These are phyloP conservation scores for Euborellia annulipes DNA, from an alignment of 1,140 invertebrate species.

Conservation along the genomic window DNA sequence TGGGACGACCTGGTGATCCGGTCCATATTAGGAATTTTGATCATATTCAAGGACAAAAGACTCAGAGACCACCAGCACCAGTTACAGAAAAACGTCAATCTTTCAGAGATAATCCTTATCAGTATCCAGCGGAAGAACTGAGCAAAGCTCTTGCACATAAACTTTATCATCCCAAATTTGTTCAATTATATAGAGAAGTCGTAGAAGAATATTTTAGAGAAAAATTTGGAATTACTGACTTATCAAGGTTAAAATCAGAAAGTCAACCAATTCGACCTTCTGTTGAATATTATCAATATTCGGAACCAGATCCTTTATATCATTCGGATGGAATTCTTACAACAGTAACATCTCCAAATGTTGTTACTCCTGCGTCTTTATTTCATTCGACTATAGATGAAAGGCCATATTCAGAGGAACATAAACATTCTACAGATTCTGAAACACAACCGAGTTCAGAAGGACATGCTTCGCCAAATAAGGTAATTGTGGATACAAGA, in stretches of 20 bases:
- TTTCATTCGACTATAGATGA: too few species aligned
- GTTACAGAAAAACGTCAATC: too few species aligned
- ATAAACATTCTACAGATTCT: conserved; percentile 11
- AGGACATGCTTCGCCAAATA: conserved; percentile 2
- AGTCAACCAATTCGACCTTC: conserved; percentile 18
- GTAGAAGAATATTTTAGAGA: too few species aligned
- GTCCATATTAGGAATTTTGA: conserved; percentile 10
- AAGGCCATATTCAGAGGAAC: neutral
- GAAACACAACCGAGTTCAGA: conserved; percentile 4
- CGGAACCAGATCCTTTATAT: conserved; percentile 18
- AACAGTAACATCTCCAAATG: too few species aligned
- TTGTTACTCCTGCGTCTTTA: too few species aligned
- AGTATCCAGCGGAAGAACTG: too few species aligned
- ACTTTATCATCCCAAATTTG: too few species aligned
- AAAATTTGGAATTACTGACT: conserved; percentile 11
- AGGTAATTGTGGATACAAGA: neutral
- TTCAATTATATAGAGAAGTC: too few species aligned
- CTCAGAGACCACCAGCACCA: too few species aligned
- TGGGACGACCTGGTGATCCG: conserved; percentile 1
- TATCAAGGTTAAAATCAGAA: too few species aligned
- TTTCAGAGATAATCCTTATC: too few species aligned
- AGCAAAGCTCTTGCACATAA: too few species aligned
- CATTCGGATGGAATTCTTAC: conserved; percentile 5
- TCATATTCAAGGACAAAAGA: conserved; percentile 10
- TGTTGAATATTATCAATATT: conserved; percentile 17